phyloP scores from a whole-genome alignment of 2,797 vertebrate genomes.

The Pseudotriccus pelzelni region DNA sequence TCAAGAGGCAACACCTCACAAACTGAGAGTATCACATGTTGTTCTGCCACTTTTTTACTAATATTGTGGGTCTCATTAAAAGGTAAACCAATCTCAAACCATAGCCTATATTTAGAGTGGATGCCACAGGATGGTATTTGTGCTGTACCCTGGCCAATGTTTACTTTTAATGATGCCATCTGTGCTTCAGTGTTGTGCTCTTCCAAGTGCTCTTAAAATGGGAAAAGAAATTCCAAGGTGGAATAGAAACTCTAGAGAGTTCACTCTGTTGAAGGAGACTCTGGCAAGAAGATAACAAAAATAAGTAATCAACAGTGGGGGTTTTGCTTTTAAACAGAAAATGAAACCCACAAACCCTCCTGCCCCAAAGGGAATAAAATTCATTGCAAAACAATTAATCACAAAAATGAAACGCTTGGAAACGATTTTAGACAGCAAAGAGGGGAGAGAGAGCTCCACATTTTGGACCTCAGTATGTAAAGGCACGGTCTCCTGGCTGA shows the following conservation, averaged over 20 bases:
- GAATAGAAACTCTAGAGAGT: background rate
- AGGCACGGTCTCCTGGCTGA: background rate
- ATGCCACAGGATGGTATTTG: constrained; percentile 25
- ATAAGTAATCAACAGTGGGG: background rate
- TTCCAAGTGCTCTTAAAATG: background rate
- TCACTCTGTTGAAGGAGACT: background rate
- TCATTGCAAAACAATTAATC: background rate
- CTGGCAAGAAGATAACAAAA: background rate
- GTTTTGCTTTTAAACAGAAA: background rate
- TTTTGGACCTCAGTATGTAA: background rate
- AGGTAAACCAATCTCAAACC: constrained; percentile 40
- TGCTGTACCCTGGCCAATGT: constrained; percentile 18
- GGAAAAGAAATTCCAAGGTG: background rate
- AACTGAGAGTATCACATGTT: background rate
- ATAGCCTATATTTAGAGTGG: constrained; percentile 12
- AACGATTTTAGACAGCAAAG: background rate
- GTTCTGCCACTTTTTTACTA: background rate
- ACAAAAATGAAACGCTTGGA: background rate
- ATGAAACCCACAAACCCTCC: background rate
- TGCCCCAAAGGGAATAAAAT: background rate
- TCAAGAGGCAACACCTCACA: background rate
- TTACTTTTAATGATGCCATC: constrained; percentile 5
- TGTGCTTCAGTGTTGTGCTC: background rate
- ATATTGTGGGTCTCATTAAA: constrained; percentile 8
- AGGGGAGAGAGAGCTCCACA: background rate